A percentile compares a stretch with the other conserved stretches of the same genome.
phyloP scores from a whole-genome alignment of 1,140 invertebrate genomes.

The Lepidostoma basale region DNA sequence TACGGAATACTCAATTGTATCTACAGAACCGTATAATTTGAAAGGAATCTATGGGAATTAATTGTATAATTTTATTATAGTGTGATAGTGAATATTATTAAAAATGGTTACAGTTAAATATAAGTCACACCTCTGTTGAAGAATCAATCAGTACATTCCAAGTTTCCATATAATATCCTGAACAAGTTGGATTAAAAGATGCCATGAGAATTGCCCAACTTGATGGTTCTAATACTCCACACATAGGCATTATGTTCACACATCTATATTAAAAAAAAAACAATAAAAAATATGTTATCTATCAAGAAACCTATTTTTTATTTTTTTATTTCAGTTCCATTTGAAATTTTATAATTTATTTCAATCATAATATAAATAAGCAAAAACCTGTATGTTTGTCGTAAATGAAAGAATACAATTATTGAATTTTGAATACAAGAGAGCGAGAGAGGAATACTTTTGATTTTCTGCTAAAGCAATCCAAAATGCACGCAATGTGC shows the following conservation, averaged over 20 bases:
- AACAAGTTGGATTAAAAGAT: constrained; percentile 52
- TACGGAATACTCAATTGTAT: constrained; percentile 7
- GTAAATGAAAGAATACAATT: too few species aligned
- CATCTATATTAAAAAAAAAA: constrained; percentile 49
- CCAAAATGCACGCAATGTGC: too few species aligned
- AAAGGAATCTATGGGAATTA: neutral
- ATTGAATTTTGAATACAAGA: too few species aligned
- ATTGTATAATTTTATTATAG: too few species aligned
- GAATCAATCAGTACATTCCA: constrained; percentile 55
- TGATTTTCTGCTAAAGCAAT: too few species aligned
- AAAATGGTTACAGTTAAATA: too few species aligned
- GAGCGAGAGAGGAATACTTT: too few species aligned
- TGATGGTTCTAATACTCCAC: constrained; percentile 53
- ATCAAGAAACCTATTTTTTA: neutral
- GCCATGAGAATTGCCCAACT: constrained; percentile 57
- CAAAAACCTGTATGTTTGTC: neutral
- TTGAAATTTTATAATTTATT: neutral
- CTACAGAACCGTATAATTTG: constrained; percentile 4
- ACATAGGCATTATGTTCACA: constrained; percentile 54
- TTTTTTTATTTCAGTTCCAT: neutral
- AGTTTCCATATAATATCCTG: constrained; percentile 53
- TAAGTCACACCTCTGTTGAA: constrained; percentile 3
- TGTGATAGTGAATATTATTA: too few species aligned
- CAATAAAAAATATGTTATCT: neutral
- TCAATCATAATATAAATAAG: neutral